A percentile compares a stretch with the other conserved stretches of the same genome.
Evolutionary conservation across 2,113 vertebrate species (phyloP).

Genomic region (Chaetodon auriga): DNA sequence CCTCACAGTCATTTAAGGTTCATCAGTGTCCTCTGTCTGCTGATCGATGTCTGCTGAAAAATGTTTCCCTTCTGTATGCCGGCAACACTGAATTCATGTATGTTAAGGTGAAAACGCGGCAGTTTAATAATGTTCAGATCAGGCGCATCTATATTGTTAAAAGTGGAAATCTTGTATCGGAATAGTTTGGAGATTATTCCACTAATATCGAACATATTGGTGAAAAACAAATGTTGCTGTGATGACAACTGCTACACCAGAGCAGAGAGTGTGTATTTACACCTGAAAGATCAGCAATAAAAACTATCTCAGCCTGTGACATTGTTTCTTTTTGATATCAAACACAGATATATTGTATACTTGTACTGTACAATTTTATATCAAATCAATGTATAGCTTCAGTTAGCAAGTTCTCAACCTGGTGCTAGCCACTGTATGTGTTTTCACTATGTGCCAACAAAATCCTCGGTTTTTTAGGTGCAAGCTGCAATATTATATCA

Average conservation of each 20-base stretch:
- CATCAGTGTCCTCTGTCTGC: neutral
- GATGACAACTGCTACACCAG: neutral
- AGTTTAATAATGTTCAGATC: constrained; percentile 13
- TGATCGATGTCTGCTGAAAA: neutral
- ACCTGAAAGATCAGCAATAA: constrained; percentile 16
- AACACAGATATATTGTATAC: constrained; percentile 22
- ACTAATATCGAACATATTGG: neutral
- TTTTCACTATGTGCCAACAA: constrained; percentile 72
- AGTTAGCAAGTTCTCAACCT: constrained; percentile 73
- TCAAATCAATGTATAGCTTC: constrained; percentile 34
- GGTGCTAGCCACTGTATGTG: constrained; percentile 70
- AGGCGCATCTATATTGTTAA: neutral
- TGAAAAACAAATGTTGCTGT: neutral
- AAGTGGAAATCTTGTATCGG: neutral
- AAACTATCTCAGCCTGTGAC: constrained; percentile 33
- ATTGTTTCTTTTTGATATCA: constrained; percentile 23
- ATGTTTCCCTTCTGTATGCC: neutral
- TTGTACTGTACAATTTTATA: constrained; percentile 62
- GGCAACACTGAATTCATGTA: neutral
- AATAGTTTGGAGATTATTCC: neutral
- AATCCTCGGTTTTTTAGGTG: constrained; percentile 39
- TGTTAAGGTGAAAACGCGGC: neutral
- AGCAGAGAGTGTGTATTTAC: constrained; percentile 33
- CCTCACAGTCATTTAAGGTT: constrained; percentile 18
- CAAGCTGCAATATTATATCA: constrained; percentile 39